Percentiles rank a stretch among this genome's conserved stretches.
Evolutionary conservation across 2,888 invertebrate species (phyloP).

Genomic region (Mactromeris polynyma): DNA sequence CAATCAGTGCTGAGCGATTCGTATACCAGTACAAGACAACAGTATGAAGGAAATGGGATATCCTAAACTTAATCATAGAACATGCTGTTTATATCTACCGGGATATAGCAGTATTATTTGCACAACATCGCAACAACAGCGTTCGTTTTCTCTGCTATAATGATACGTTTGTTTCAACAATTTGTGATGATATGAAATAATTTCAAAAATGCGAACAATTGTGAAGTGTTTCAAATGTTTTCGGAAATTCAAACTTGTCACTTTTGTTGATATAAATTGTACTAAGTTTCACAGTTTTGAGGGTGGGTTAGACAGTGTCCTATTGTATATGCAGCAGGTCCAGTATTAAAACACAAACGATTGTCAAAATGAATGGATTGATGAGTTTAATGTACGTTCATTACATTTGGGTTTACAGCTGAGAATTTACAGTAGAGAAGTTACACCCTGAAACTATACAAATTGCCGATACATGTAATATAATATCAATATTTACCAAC

Average conservation of each 20-base stretch:
- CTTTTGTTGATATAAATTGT: too few relatives aligned
- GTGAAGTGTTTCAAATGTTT: not conserved
- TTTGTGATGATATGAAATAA: not conserved
- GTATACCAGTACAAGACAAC: not conserved
- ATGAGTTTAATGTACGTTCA: too few relatives aligned
- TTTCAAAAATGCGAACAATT: slow-evolving; percentile 10
- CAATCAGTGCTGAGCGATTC: not conserved
- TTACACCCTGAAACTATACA: too few relatives aligned
- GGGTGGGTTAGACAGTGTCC: too few relatives aligned
- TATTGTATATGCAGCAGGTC: too few relatives aligned
- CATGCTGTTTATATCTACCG: not conserved
- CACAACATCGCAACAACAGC: not conserved
- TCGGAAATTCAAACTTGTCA: slow-evolving; percentile 28
- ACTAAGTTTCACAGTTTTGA: too few relatives aligned
- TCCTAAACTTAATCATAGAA: not conserved
- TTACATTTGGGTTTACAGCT: too few relatives aligned
- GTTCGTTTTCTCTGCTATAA: not conserved
- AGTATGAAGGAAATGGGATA: not conserved
- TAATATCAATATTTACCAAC: too few relatives aligned
- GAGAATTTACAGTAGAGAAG: too few relatives aligned
- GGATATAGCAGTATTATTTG: not conserved
- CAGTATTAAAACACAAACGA: too few relatives aligned
- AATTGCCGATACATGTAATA: too few relatives aligned
- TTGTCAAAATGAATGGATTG: too few relatives aligned
- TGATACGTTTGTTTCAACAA: not conserved